Evolutionary conservation across 2,113 vertebrate genomes (phyloP).

Genomic region (Macroglossus sobrinus): DNA sequence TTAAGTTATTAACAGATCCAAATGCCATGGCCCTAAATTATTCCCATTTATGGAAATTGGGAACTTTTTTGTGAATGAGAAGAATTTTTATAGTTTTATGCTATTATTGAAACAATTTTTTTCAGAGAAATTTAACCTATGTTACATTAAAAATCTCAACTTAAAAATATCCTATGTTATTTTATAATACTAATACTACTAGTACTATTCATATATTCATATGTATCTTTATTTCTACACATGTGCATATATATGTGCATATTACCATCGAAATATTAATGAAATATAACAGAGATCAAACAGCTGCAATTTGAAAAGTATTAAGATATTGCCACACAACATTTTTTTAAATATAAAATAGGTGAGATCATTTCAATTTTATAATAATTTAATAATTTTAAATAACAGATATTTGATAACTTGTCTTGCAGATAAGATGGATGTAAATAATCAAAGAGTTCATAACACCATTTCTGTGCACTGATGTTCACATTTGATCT

Average conservation of each 20-base stretch:
- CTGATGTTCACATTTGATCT: background rate
- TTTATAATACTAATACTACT: constrained; percentile 22
- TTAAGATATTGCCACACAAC: background rate
- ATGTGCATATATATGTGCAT: background rate
- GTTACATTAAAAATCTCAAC: constrained; percentile 30
- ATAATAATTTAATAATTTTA: background rate
- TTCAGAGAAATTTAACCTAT: constrained; percentile 15
- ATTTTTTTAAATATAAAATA: background rate
- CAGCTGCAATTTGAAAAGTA: constrained; percentile 23
- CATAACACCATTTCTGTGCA: background rate
- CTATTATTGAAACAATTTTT: constrained; percentile 46
- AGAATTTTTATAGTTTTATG: background rate
- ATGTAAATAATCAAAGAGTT: background rate
- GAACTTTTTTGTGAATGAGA: constrained; percentile 42
- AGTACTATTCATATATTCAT: constrained; percentile 31
- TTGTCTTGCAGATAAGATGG: background rate
- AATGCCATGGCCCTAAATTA: background rate
- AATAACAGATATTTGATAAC: background rate
- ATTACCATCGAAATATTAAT: background rate
- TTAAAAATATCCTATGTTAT: background rate
- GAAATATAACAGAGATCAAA: background rate
- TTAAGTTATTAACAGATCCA: constrained; percentile 15
- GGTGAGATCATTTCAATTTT: background rate
- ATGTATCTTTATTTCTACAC: background rate
- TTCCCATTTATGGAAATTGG: constrained; percentile 35